Evolutionary conservation across 2,888 invertebrate species (phyloP), one percentile per base, ranked within the genome.

Genomic region (Macaria liturata): DNA sequence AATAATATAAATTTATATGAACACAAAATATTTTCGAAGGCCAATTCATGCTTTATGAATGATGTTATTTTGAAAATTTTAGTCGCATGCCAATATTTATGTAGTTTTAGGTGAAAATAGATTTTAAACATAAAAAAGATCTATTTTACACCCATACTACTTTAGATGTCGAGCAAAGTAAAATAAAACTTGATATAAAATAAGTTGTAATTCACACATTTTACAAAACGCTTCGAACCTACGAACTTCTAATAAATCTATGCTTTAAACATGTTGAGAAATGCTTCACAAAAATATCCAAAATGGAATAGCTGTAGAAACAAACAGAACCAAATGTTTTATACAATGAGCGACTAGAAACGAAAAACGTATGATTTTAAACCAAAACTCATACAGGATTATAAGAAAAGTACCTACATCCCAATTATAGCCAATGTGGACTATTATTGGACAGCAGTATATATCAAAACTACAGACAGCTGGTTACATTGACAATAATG

Each of bases 291-390:
- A 54, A 5, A 3, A 55, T 30, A 32, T 48, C 44, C 51, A 31
- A 59, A 62, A 6, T 46, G 7, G 9, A 56, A 37, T 44, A 55
- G 58, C 52, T 49, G 50, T 67, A 61, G 63, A 61, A 56, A 61
- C 57, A 66, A 67, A 66, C 56, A 59, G 69, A 65, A 69, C 69
- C 65, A 66, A 74, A 73, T 70, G 72, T 68, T 73, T 42, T 64
- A 55, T 69, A 72, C 70, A 75, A 75, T 66, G 69, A 71, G 61
- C 67, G 62, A 64, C 59, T 68, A 56, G 69, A 72, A 75, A 63
- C 66, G 68, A 69, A 77, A 62, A 59, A 54, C 55, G 9, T 45
- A 59, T 64, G 64, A 65, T 34, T 46, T 52, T 32, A 30, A 66
- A 69, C 75, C 69, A 65, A 74, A 70, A 75, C 62, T 55, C 64